Conservation (phyloP, 2,888 invertebrate genomes). For the Lysandra coridon region DNA sequence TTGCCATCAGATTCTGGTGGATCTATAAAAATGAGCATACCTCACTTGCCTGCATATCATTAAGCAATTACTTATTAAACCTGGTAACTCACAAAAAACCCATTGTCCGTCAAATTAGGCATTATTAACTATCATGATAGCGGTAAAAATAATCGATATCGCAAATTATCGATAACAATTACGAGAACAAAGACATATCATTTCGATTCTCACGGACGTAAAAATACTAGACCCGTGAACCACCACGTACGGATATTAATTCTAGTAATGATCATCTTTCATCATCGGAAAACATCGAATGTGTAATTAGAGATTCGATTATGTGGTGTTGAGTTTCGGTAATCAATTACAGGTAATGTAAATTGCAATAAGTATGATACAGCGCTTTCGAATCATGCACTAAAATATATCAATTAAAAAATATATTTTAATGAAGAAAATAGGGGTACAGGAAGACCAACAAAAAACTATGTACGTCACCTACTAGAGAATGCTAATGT, state of each 20-base stretch:
- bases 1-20: no score
- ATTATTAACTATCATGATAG: constrained; percentile 18
- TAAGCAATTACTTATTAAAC: background rate
- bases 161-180: constrained; percentile 30
- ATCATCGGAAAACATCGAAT: constrained; percentile 51
- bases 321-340: background rate
- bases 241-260: constrained; percentile 80
- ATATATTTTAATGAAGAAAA: no score
- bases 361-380: background rate
- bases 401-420: background rate
- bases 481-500: no score
- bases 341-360: background rate
- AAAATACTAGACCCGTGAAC: constrained; percentile 62
- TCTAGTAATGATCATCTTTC: constrained; percentile 67
- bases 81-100: background rate
- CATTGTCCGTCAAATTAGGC: constrained; percentile 5
- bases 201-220: constrained; percentile 75
- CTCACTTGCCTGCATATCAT: background rate
- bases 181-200: constrained; percentile 51
- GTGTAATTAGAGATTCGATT: constrained; percentile 66
- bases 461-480: no score
- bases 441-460: no score
- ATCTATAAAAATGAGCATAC: background rate
- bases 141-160: constrained; percentile 23
- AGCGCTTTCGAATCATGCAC: background rate